Evolutionary conservation across 2,797 vertebrate genomes (phyloP), one percentile per base, ranked within the genome.

Genomic region (Naso thynnoides): DNA sequence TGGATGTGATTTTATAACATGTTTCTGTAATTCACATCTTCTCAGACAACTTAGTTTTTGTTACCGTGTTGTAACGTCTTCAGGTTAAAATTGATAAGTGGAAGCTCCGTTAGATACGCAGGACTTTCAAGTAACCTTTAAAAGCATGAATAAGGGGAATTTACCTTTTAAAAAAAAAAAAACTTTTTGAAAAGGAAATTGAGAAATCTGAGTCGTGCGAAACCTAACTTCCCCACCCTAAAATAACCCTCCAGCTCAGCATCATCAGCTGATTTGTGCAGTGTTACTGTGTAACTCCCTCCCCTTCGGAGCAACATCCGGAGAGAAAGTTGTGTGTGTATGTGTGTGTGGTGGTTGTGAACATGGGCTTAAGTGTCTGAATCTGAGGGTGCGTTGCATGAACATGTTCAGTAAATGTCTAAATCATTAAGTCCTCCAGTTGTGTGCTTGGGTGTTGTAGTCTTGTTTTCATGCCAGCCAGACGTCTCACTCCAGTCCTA

Each of bases 401-500:
- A 36, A 74, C 21, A 26, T 76, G 58, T 76, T 78, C 24, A 1
- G 3, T 58, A 72, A 44, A 49, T 73, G 42, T 64, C 2, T 50
- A 47, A 73, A 67, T 74, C 71, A 56, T 56, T 1, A 42, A 61
- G 29, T 62, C 76, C 55, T 69, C 53, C 61, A 19, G 44, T 52
- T 63, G 45, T 73, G 45, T 42, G 39, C 66, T 19, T 64, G 67
- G 60, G 67, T 71, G 24, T 68, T 27, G 21, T 82, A 33, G 64
- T 81, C 64, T 68, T 41, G 70, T 87, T 81, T 60, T 78, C 70
- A 67, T 76, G 76, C 42, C 70, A 72, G 76, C 42, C 70, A 72
- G 63, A 82, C 75, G 70, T 83, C 75, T 70, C 66, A 38, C 50
- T 84, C 79, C 72, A 79, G 83, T 81, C 80, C 41, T 62, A 64